These are phyloP conservation scores for Colletes latitarsis DNA, from an alignment of 1,140 invertebrate species.

Conservation along the genomic window DNA sequence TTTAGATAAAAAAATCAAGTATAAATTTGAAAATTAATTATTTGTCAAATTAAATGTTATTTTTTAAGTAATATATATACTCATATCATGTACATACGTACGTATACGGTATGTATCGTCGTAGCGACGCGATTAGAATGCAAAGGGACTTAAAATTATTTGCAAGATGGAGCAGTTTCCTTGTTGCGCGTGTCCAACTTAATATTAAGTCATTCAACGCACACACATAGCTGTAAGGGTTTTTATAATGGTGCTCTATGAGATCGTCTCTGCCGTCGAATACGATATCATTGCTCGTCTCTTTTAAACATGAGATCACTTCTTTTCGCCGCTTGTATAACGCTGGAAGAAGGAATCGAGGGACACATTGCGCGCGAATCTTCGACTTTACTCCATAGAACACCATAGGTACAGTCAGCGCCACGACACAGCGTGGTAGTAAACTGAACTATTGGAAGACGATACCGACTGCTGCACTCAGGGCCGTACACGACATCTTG, in stretches of 20 bases:
- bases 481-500: no score
- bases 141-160: background rate
- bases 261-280: slow-evolving; percentile 36
- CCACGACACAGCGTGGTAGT: no score
- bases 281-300: slow-evolving; percentile 39
- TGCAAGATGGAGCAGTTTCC: background rate
- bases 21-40: no score
- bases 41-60: no score
- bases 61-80: no score
- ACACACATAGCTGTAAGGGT: slow-evolving; percentile 72
- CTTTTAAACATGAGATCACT: slow-evolving; percentile 17
- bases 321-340: slow-evolving; percentile 11
- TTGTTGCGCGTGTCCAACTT: slow-evolving; percentile 57
- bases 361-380: slow-evolving; percentile 15
- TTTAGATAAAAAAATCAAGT: no score
- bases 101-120: background rate
- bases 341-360: background rate
- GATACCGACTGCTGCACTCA: no score
- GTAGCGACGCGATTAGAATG: background rate
- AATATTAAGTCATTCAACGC: slow-evolving; percentile 74
- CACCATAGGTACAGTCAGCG: slow-evolving; percentile 44
- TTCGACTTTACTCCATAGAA: slow-evolving; percentile 55
- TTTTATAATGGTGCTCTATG: slow-evolving; percentile 75
- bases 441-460: no score
- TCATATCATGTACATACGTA: no score